Evolutionary conservation across 2,888 invertebrate species (phyloP), one percentile per base, ranked within the genome.

Genomic region (Epirrita christyi): DNA sequence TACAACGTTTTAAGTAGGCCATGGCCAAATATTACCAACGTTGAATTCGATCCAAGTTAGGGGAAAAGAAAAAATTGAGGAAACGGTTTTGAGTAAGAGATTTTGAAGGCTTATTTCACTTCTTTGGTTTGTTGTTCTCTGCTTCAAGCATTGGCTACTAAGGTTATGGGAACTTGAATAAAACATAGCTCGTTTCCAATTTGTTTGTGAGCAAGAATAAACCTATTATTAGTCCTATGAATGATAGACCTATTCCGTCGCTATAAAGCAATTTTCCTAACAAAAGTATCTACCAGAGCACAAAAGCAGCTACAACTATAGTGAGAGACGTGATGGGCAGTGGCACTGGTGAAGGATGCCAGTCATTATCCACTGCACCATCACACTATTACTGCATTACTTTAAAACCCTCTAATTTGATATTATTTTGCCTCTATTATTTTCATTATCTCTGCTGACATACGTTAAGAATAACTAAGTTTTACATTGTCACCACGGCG

Each of bases 381-480:
- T 13, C 68, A 73, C 73, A 73, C 77, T 74, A 85, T 88, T 85
- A 89, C 84, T 83, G 82, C 83, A 87, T 89, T 89, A 88, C 83
- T 84, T 82, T 82, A 83, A 36, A 81, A 84, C 85, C 87, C 77
- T 80, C 86, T 91, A 88, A 91, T 91, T 88, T 86, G 76, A 80
- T 86, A 88, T 89, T 90, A 92, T 91, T 89, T 88, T 72, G 77
- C 85, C 70, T 77, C 86, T 70, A 91, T 91, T 91, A 91, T 91
- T 86, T 85, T 85, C 87, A 91, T 91, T 89, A 91, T 85, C 78
- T 87, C 75, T 71, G 81, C 81, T 87, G 83, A 85, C 86, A 83
- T 80, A 79, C 69, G 74, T 77, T 82, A 82, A 83, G 83, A 85
- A 82, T 81, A 83, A 81, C 79, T 73, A 78, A 82, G 80, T 75